Base-by-base conservation (phyloP, 2,888 invertebrate genomes). In the Dromius quadrimaculatus region DNA sequence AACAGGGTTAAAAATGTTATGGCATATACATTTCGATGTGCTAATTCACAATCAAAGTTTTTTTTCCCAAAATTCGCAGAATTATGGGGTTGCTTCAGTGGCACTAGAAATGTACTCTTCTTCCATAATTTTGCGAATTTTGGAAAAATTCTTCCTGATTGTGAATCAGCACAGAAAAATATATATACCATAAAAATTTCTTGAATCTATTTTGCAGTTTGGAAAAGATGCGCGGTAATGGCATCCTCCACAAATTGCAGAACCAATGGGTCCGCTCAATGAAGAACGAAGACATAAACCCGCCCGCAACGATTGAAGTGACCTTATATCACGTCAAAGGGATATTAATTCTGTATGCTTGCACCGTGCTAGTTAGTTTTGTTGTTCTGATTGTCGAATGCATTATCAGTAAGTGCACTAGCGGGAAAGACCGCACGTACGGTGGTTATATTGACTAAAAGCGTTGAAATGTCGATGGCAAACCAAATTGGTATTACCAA, bases 231-330 rank as follows among this genome's bases (percentile, higher is more conserved):
- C 78, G 76, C 63, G 80, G 80, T 17, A 75, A 79, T 1, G 84
- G 83, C 2, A 79, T 84, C 32, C 68, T 83, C n/a, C 75, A 78
- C 11, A 78, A 82, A 72, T 75, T 84, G 8, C 80, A 83, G 74
- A 74, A 76, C 6, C 80, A 80, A 72, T 83, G 82, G 82, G 77
- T 82, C 22, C 74, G 34, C 69, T 72, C 36, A 70, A 75, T 71
- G 63, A 70, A 71, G 71, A 72, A n/a, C 61, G 71, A 45, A 9
- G 54, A 71, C 20, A 59, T 70, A 11, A 72, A 71, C 68, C 32
- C 22, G n/a, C 61, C 72, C n/a, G 59, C 71, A 45, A 66, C 75
- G 41, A 77, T 78, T 2, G 76, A 77, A 75, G 79, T 80, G 8
- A 80, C 77, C 15, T 73, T 79, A 23, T 71, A 77, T 45, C 81